Evolutionary conservation across 2,113 vertebrate species (phyloP), one percentile per base, ranked within the genome.

Genomic region (Xenus cinereus): DNA sequence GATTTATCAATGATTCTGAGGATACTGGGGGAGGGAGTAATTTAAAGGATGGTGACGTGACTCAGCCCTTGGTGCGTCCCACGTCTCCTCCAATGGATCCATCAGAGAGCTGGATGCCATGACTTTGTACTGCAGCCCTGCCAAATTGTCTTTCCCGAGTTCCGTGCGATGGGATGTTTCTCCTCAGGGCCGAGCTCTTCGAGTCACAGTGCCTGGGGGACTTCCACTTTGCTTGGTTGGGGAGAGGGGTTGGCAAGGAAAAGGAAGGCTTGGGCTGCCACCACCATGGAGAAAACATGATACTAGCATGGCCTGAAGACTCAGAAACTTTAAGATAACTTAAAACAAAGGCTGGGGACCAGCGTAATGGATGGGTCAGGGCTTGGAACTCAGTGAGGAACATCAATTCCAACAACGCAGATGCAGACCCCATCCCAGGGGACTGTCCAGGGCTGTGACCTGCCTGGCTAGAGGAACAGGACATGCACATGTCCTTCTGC

Each of bases 11-110:
- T 27, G 53, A 4, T 14, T 21, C 57, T 60, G 71, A 48, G n/a
- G 18, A 28, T 19, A 43, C 21, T 22, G 75, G 71, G 9, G 51
- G n/a, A 80, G 4, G 22, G 41, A 57, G 20, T 20, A 50, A 28
- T 57, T 73, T 45, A 57, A 50, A n/a, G 57, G 68, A 35, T 2
- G 7, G 45, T 41, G n/a, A 23, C 0, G 0, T n/a, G 59, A 62
- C 15, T 66, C 60, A 35, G 48, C 14, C 22, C 39, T 63, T 22
- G 54, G 28, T 74, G 46, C 64, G 45, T 62, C 51, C 60, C 0
- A 0, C 1, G 1, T 67, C 50, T 88, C 26, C 50, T 45, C 22
- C 41, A 88, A 8, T 1, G 23, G n/a, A 39, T 41, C 41, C 60
- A 39, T 50, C 32, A 54, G 83, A 74, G n/a, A 56, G 30, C 43